Percentiles rank a stretch among this genome's conserved stretches.
These are phyloP conservation scores for Morelia viridis DNA, from an alignment of 2,797 vertebrate genomes.

Conservation along the genomic window DNA sequence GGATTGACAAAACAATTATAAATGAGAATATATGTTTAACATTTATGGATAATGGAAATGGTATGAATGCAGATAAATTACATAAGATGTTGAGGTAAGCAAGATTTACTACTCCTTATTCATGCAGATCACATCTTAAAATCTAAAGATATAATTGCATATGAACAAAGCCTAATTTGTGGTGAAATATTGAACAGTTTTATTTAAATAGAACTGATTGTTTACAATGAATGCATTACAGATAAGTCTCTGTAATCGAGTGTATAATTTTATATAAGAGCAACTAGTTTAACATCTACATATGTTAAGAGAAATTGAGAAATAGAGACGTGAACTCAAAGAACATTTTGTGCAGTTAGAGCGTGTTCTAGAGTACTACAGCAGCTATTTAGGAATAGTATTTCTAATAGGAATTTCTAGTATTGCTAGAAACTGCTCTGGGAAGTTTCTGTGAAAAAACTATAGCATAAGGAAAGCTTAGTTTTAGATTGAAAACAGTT, in stretches of 20 bases:
- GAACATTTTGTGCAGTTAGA: background rate
- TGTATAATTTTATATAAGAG: background rate
- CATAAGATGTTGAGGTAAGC: constrained; percentile 94
- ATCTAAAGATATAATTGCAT: background rate
- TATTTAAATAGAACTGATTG: background rate
- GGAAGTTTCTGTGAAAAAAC: background rate
- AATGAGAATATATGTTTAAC: constrained; percentile 79
- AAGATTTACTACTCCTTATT: background rate
- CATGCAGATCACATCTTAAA: background rate
- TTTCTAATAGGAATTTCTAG: no score
- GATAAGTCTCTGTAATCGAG: background rate
- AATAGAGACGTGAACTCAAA: background rate
- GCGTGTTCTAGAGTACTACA: background rate
- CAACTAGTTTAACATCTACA: background rate
- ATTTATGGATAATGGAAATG: constrained; percentile 92
- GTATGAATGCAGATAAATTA: constrained; percentile 84
- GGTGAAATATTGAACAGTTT: background rate
- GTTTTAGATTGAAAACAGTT: background rate
- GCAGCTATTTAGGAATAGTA: background rate
- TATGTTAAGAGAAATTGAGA: background rate
- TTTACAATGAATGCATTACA: background rate
- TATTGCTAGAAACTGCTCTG: background rate
- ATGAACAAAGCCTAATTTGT: background rate
- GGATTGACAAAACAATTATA: constrained; percentile 90
- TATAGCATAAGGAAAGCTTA: background rate